Evolutionary conservation across 2,888 invertebrate genomes (phyloP).

Genomic region (Abrostola tripartita): DNA sequence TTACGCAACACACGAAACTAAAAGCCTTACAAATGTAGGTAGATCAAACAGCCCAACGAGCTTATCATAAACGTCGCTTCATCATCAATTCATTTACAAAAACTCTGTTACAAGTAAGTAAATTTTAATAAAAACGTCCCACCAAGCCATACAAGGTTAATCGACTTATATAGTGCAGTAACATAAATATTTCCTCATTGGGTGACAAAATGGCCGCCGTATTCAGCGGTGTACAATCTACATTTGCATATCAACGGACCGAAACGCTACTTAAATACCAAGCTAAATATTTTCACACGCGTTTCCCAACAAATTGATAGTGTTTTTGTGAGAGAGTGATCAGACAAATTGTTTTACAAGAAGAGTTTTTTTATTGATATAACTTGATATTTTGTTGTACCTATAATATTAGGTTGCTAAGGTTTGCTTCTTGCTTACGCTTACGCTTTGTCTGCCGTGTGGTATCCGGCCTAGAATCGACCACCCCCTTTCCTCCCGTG

Average conservation of each 20-base stretch:
- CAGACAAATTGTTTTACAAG: not conserved
- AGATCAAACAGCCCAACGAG: not conserved
- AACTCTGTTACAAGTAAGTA: not conserved
- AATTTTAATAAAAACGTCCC: not conserved
- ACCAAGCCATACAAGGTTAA: not conserved
- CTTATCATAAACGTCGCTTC: not conserved
- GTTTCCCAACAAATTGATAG: not conserved
- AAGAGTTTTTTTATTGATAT: no score
- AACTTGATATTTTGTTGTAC: no score
- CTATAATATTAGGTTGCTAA: no score
- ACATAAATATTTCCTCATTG: conserved; percentile 26
- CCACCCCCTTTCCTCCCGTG: no score
- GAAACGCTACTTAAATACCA: conserved; percentile 18
- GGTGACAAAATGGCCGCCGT: conserved; percentile 35
- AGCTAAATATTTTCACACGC: conserved; percentile 9
- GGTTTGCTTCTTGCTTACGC: no score
- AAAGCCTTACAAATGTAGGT: no score
- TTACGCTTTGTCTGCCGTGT: no score
- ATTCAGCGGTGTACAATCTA: conserved; percentile 16
- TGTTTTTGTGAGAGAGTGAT: not conserved
- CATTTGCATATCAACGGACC: conserved; percentile 37
- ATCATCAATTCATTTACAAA: not conserved
- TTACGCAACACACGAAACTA: no score
- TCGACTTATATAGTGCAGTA: conserved; percentile 7
- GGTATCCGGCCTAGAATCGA: no score